Conservation (phyloP, 2,797 vertebrate genomes). For the Xerus rutilus region DNA sequence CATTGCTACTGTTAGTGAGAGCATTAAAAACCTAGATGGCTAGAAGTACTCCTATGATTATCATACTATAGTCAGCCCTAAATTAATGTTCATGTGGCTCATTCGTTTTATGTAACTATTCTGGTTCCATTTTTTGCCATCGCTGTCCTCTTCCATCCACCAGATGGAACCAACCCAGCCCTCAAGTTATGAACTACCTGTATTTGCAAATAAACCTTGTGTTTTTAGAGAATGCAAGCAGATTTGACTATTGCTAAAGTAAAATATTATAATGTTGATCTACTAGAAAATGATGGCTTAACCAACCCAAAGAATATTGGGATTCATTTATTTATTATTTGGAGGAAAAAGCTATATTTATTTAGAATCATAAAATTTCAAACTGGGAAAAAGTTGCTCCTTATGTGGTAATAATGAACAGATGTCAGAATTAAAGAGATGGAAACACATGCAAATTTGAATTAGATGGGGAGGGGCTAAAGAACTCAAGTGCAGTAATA, state of each 20-base stretch:
- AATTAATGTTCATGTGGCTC: background rate
- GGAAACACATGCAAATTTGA: background rate
- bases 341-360: background rate
- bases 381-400: background rate
- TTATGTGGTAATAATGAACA: background rate
- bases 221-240: background rate
- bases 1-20: background rate
- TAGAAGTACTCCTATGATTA: background rate
- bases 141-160: background rate
- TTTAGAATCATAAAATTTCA: constrained; percentile 20
- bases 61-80: background rate
- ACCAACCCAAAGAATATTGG: background rate
- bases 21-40: background rate
- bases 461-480: background rate
- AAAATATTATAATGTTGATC: background rate
- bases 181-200: background rate
- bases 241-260: background rate
- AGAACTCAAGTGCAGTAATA: background rate
- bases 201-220: background rate
- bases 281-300: background rate
- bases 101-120: background rate
- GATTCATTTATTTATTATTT: constrained; percentile 20
- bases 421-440: background rate
- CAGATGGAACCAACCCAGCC: background rate
- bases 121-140: background rate